Evolutionary conservation across 2,888 invertebrate genomes (phyloP), one percentile per base, ranked within the genome.

Genomic region (Latheticus oryzae): DNA sequence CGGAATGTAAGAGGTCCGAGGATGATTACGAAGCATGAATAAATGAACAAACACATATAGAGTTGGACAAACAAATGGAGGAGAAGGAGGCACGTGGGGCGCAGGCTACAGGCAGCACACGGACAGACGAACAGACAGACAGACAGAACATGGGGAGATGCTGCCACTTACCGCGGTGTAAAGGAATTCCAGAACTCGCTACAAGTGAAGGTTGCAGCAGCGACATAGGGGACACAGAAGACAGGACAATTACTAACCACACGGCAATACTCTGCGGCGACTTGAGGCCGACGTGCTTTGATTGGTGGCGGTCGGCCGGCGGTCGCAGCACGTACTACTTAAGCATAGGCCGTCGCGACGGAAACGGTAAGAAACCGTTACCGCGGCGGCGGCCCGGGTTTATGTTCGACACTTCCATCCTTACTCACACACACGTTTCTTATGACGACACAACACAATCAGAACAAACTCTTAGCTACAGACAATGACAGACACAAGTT

Each of bases 121-220:
- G 75, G 74, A 77, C 76, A 76, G 67, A 71, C 68, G 64, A 62
- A 71, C 69, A 58, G 73, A 75, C 74, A 76, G 72, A 73, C 73
- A 72, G 73, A 74, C 68, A 72, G 74, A 68, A 74, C 75, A 77
- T 73, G 77, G 78, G 78, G 76, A 74, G 74, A 78, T 78, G 78
- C 78, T 79, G 88, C 86, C 88, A 94, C 94, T 94, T 94, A 95
- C 94, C 94, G 91, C 89, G 93, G 93, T 88, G 91, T 91, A 91
- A 94, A 94, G 89, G 93, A 93, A 89, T 91, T 94, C 94, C 94
- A 94, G 92, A 94, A 95, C 90, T 92, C 92, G 91, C 94, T 94
- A 92, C 89, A 81, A 75, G 76, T 78, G 76, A 73, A 78, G 75
- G 78, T 77, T 78, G 78, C 78, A 84, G 84, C 84, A 85, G 85